These are phyloP conservation scores for Rhynchonycteris naso DNA, from an alignment of 2,797 vertebrate species.

Conservation along the genomic window DNA sequence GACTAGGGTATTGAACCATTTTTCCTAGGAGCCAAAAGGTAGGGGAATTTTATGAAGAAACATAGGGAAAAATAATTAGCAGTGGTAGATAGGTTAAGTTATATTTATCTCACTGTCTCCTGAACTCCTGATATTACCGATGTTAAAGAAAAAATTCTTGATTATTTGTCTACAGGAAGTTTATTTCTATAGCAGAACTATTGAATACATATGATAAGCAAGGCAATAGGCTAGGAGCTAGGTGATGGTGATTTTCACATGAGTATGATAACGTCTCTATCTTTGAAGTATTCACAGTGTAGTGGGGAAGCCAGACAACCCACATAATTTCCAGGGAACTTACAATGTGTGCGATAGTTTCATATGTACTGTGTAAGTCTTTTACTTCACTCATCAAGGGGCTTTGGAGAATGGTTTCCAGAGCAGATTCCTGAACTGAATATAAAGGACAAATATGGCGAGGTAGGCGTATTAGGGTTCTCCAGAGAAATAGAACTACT, in stretches of 20 bases:
- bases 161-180: neutral
- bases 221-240: neutral
- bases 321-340: neutral
- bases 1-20: fast-evolving
- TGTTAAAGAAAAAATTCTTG: neutral
- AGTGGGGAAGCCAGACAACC: neutral
- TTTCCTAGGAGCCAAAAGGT: neutral
- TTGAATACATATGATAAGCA: neutral
- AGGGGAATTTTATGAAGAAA: neutral
- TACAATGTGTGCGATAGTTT: neutral
- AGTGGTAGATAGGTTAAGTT: neutral
- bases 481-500: neutral
- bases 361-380: neutral
- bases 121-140: neutral
- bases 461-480: neutral
- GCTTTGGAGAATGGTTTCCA: neutral
- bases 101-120: neutral
- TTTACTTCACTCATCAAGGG: neutral
- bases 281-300: neutral
- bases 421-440: neutral
- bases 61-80: neutral
- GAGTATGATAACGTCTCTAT: neutral
- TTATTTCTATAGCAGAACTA: neutral
- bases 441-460: neutral
- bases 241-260: neutral